These are phyloP conservation scores for Hypanus sabinus DNA, from an alignment of 2,113 vertebrate genomes.

Conservation along the genomic window DNA sequence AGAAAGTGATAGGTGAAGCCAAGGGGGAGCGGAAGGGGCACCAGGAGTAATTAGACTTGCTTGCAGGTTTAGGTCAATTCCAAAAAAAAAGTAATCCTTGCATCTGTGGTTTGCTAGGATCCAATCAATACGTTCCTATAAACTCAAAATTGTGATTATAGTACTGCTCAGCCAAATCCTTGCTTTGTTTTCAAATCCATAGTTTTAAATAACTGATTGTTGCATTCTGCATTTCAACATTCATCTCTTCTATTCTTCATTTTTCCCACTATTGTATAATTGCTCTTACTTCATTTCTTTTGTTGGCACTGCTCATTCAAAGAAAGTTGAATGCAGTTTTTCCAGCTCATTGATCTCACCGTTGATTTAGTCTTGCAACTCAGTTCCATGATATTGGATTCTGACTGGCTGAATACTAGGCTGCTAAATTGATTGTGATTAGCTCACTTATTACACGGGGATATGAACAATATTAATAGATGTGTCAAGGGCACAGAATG, in stretches of 20 bases:
- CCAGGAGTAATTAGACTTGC: background rate
- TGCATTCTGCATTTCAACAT: background rate
- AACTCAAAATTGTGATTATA: background rate
- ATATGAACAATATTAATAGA: background rate
- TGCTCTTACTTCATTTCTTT: background rate
- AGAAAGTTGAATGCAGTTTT: background rate
- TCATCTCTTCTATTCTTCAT: background rate
- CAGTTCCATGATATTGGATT: background rate
- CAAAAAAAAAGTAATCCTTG: too few relatives aligned
- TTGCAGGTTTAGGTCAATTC: background rate
- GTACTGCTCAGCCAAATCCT: background rate
- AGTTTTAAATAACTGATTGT: background rate
- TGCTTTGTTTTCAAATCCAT: background rate
- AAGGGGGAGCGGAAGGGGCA: too few relatives aligned
- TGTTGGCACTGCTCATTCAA: background rate
- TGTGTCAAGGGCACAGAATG: background rate
- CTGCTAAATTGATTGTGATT: background rate
- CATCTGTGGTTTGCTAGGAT: background rate
- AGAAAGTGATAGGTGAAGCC: too few relatives aligned
- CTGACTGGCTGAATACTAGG: background rate
- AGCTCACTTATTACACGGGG: background rate
- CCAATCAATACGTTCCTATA: background rate
- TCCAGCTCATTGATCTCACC: background rate
- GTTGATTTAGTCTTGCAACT: background rate
- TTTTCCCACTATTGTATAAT: background rate